Evolutionary conservation across 92 coral and sea anemone genomes (phyloP), one percentile per base, ranked within the genome.

Genomic region (Muricea muricata): DNA sequence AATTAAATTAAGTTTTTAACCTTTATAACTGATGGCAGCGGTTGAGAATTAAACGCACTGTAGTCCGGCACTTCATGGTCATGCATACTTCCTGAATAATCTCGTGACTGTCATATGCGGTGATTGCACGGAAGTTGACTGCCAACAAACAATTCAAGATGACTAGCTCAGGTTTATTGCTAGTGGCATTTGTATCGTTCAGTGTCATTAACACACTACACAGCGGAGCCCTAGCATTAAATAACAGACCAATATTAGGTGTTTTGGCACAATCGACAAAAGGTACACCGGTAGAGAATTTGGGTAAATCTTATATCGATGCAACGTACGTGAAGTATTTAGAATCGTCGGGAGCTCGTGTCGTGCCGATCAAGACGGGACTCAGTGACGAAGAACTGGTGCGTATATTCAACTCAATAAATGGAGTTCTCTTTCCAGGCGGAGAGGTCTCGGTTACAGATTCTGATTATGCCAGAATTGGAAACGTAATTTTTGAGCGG

Each of bases 371-470:
- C n/a, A 81, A 32, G 78, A 93, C 92, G 78, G 65, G 93, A 66
- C 87, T 89, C 41, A 88, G 83, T 31, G 92, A 93, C 3, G 88
- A 86, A 0, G 90, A 95, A 60, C 55, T 95, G 55, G 85, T 87
- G 73, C 65, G 88, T 32, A 84, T 95, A 26, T 95, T 95, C 84
- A 25, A 65, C 2, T 91, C 94, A 1, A 88, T 95, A 30, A 95
- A 95, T 91, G 98, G 98, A 11, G 94, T 96, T 46, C 87, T 96
- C 24, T 87, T 96, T 80, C 99, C 99, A 52, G 99, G 99, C 17
- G 99, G 99, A 35, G 93, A 76, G 61, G 91, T 87, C 34, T 73
- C 87, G 87, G 46, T 96, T 57, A 86, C 84, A 58, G 83, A 84
- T 35, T 92, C 97, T 70, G 91, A 82, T 0, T 96, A 93, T 52